Conservation (phyloP, 2,797 vertebrate genomes). For the Parauchenoglanis punctatus region DNA sequence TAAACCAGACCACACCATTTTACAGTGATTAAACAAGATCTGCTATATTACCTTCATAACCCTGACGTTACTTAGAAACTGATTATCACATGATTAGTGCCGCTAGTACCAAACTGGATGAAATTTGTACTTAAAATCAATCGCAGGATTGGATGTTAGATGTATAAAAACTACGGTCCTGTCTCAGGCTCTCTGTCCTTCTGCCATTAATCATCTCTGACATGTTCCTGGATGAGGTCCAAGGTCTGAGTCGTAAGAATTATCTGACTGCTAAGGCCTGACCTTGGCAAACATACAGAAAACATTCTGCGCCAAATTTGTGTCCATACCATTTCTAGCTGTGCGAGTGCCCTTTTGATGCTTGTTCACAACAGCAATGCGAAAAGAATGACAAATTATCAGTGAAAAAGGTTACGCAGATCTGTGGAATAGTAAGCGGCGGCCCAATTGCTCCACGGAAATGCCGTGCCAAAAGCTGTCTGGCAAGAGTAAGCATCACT, state of each 20-base stretch:
- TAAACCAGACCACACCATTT: not conserved
- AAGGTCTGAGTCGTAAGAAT: constrained; percentile 55
- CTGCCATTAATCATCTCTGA: constrained; percentile 76
- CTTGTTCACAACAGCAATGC: constrained; percentile 74
- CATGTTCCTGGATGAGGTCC: constrained; percentile 77
- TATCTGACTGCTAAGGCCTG: constrained; percentile 37
- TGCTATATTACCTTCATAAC: not conserved
- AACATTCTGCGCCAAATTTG: constrained; percentile 64
- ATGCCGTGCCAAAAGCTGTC: constrained; percentile 44
- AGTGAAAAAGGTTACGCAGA: constrained; percentile 61
- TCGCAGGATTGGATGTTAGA: not conserved
- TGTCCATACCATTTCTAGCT: constrained; percentile 77
- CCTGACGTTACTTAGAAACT: not conserved
- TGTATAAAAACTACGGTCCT: constrained; percentile 27
- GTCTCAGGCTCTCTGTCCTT: constrained; percentile 25
- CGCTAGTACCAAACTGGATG: not conserved
- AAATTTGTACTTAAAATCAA: constrained; percentile 18
- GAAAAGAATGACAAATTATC: constrained; percentile 79
- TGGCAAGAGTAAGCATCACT: constrained; percentile 38
- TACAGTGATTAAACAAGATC: not conserved
- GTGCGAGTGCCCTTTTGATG: constrained; percentile 73
- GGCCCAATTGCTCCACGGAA: constrained; percentile 43
- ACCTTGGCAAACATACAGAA: constrained; percentile 71
- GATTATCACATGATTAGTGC: not conserved
- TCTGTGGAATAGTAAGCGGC: constrained; percentile 48